Percentiles rank a stretch among this genome's conserved stretches.
These are phyloP conservation scores for Diarsia rubi DNA, from an alignment of 2,888 invertebrate species.

Conservation along the genomic window DNA sequence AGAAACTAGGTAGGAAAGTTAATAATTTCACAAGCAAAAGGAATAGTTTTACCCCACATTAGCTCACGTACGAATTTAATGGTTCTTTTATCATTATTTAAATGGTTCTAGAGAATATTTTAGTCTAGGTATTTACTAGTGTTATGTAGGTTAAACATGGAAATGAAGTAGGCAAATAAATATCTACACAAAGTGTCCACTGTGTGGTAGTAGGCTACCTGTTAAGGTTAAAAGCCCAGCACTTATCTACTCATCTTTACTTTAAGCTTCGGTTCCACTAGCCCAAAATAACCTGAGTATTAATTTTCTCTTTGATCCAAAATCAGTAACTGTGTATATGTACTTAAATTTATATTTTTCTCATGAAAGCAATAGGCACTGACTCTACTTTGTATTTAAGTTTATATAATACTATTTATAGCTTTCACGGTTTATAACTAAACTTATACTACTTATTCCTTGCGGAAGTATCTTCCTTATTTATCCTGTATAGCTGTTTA, in stretches of 20 bases:
- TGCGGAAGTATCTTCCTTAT: too few species aligned
- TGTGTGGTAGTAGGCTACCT: conserved; percentile 48
- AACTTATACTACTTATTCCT: too few species aligned
- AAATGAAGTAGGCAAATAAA: conserved; percentile 23
- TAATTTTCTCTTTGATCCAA: too few species aligned
- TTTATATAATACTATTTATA: too few species aligned
- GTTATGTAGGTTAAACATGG: conserved; percentile 13
- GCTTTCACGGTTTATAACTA: too few species aligned
- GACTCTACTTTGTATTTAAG: neutral
- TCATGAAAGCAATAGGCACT: neutral
- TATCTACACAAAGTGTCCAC: conserved; percentile 27
- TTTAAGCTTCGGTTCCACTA: conserved; percentile 35
- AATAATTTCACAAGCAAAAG: neutral
- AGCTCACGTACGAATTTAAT: neutral
- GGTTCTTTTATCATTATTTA: conserved; percentile 1
- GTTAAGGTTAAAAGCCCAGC: conserved; percentile 66
- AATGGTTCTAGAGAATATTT: neutral
- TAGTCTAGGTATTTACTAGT: neutral
- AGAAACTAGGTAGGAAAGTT: neutral
- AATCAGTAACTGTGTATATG: neutral
- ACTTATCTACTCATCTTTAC: conserved; percentile 59
- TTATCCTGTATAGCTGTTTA: too few species aligned
- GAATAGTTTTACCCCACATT: too few species aligned
- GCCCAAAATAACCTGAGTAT: fast-evolving
- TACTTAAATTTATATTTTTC: neutral